Conservation (phyloP, 2,797 vertebrate species). For the Sebastiscus albofasciatus region DNA sequence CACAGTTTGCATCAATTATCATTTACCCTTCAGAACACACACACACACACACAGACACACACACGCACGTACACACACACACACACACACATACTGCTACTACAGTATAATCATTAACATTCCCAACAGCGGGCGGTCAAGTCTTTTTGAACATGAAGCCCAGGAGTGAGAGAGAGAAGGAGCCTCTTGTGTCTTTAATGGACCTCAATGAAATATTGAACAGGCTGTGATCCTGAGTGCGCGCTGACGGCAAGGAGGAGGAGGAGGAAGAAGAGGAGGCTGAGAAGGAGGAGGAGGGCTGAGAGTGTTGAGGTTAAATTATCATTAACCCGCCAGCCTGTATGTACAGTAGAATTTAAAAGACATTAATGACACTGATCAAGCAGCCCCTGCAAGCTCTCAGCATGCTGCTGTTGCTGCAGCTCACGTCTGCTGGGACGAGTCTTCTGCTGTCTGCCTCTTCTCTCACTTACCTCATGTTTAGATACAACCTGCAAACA, state of each 20-base stretch:
- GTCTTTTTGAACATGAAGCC: constrained; percentile 48
- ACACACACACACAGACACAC: not conserved
- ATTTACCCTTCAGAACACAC: not conserved
- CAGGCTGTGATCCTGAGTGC: constrained; percentile 29
- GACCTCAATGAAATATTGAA: constrained; percentile 70
- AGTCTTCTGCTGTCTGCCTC: not conserved
- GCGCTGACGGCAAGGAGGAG: constrained; percentile 8
- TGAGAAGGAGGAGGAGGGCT: not conserved
- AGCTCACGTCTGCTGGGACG: not conserved
- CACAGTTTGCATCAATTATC: not conserved
- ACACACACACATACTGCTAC: not conserved
- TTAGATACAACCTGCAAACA: not conserved
- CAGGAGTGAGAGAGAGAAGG: not conserved
- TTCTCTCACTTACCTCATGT: not conserved
- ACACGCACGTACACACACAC: constrained; percentile 1
- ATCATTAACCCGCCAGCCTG: constrained; percentile 56
- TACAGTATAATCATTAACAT: constrained; percentile 39
- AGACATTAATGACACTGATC: constrained; percentile 42
- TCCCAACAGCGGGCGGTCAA: constrained; percentile 29
- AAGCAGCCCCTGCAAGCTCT: not conserved
- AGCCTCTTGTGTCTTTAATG: constrained; percentile 57
- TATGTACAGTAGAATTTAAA: constrained; percentile 43
- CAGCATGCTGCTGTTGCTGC: not conserved
- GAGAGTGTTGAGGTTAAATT: constrained; percentile 46
- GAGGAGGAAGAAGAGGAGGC: not conserved